These are phyloP conservation scores for Rhincodon typus DNA, from an alignment of 2,797 vertebrate species.

Conservation along the genomic window DNA sequence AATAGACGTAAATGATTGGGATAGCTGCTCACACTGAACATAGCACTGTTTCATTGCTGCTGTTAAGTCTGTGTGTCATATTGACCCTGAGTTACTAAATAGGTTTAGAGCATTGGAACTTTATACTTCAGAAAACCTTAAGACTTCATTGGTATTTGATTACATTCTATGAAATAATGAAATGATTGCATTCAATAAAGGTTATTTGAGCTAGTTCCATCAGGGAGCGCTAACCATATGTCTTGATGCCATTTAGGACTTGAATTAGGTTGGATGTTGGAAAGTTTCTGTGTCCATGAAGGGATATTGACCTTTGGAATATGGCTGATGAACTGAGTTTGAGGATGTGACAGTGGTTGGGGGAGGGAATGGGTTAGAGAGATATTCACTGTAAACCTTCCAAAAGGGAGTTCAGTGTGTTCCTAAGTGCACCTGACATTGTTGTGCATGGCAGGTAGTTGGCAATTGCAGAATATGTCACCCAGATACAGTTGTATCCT, in stretches of 20 bases:
- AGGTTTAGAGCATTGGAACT: not conserved
- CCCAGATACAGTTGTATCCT: not conserved
- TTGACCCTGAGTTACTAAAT: not conserved
- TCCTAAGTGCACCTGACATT: not conserved
- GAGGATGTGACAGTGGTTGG: too few relatives aligned
- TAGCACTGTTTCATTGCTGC: not conserved
- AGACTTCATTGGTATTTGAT: not conserved
- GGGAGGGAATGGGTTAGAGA: too few relatives aligned
- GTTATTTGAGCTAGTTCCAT: not conserved
- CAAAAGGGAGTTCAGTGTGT: not conserved
- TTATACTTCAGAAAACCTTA: too few relatives aligned
- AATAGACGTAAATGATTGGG: not conserved
- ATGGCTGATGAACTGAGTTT: not conserved
- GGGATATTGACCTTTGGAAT: not conserved
- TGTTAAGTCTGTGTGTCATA: not conserved
- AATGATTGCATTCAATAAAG: not conserved
- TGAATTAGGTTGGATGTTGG: not conserved
- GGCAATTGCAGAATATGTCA: not conserved
- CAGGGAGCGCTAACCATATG: not conserved
- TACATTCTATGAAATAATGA: not conserved
- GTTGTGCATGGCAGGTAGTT: not conserved
- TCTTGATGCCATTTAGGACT: not conserved
- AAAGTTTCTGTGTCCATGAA: not conserved
- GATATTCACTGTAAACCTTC: not conserved
- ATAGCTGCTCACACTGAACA: not conserved